Evolutionary conservation across 2,797 vertebrate species (phyloP).

Genomic region (Antrozous pallidus): DNA sequence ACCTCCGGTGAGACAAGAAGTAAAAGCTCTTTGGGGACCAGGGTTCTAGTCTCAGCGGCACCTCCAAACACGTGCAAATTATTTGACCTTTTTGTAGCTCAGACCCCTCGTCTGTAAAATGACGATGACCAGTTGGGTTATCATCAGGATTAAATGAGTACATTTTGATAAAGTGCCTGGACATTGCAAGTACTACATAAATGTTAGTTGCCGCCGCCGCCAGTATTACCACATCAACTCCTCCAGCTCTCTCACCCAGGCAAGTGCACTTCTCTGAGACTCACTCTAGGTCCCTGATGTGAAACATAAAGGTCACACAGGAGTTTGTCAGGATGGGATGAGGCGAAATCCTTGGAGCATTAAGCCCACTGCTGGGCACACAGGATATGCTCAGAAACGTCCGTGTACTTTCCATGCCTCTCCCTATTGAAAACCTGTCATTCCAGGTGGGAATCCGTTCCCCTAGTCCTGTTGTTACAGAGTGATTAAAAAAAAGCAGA

Average conservation of each 20-base stretch:
- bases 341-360: background rate
- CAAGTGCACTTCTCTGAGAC: background rate
- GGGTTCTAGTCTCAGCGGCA: background rate
- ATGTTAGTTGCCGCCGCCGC: background rate
- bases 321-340: background rate
- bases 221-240: background rate
- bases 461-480: background rate
- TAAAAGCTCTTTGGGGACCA: background rate
- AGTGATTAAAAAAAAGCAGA: background rate
- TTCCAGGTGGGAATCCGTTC: background rate
- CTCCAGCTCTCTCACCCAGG: background rate
- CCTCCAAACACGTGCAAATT: background rate
- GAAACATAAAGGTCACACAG: background rate
- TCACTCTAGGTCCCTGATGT: background rate
- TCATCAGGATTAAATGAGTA: background rate
- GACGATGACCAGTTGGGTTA: background rate
- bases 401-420: background rate
- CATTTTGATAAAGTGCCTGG: background rate
- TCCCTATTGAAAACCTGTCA: background rate
- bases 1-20: background rate
- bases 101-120: background rate
- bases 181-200: fast-evolving
- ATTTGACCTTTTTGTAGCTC: background rate
- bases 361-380: background rate
- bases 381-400: background rate